Conservation (phyloP, 2,888 invertebrate genomes). For the Stenoptilia bipunctidactyla region DNA sequence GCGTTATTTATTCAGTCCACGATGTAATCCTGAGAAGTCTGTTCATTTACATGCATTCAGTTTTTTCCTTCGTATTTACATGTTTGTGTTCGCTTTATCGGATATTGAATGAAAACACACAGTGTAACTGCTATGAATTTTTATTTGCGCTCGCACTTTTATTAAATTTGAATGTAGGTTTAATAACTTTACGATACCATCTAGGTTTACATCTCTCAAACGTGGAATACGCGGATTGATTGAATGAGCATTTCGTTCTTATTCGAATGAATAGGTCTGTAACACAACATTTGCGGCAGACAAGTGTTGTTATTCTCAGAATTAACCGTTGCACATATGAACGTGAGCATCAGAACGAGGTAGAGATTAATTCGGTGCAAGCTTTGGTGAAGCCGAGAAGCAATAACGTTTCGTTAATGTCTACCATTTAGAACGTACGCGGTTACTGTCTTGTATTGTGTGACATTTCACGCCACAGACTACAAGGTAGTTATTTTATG, state of each 20-base stretch:
- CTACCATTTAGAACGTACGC: constrained; percentile 56
- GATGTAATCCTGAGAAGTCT: constrained; percentile 51
- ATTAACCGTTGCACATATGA: constrained; percentile 31
- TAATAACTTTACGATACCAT: constrained; percentile 7
- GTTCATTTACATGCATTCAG: constrained; percentile 55
- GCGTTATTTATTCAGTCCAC: constrained; percentile 58
- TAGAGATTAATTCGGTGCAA: constrained; percentile 60
- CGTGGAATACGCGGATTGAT: too few relatives aligned
- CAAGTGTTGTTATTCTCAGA: constrained; percentile 35
- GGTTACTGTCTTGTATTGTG: constrained; percentile 49
- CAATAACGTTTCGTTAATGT: constrained; percentile 65
- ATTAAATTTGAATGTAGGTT: constrained; percentile 14
- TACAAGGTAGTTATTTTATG: constrained; percentile 36
- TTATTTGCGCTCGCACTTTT: constrained; percentile 19
- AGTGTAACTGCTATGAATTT: constrained; percentile 20
- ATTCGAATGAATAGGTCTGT: constrained; percentile 1
- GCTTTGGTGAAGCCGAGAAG: constrained; percentile 42
- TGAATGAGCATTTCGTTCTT: too few relatives aligned
- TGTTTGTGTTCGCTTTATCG: constrained; percentile 42
- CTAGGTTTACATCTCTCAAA: not conserved
- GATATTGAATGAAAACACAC: constrained; percentile 36
- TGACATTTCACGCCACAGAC: constrained; percentile 32
- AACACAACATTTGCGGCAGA: constrained; percentile 22
- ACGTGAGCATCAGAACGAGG: constrained; percentile 32
- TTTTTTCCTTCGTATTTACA: constrained; percentile 41